phyloP scores from a whole-genome alignment of 2,888 invertebrate species.

The Drosophila seclusa region DNA sequence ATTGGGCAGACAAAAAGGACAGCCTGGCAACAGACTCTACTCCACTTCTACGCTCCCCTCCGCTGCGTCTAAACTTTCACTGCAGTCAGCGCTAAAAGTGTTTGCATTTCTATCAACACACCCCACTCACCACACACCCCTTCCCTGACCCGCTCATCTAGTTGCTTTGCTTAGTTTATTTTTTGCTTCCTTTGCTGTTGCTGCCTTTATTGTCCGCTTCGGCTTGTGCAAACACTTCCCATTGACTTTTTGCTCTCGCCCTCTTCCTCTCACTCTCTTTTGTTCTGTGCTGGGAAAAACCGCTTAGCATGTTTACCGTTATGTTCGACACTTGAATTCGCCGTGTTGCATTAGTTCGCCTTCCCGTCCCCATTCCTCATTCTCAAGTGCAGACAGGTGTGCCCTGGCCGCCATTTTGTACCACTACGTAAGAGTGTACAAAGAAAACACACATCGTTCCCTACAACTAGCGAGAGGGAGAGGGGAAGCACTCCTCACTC shows the following conservation, averaged over 20 bases:
- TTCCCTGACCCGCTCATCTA: background rate
- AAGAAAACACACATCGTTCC: conserved; percentile 18
- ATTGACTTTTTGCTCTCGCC: conserved; percentile 61
- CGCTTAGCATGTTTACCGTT: conserved; percentile 78
- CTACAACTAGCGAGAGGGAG: background rate
- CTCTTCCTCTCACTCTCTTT: conserved; percentile 5
- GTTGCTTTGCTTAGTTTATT: conserved; percentile 31
- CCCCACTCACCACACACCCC: background rate
- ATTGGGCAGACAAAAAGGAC: conserved; percentile 56
- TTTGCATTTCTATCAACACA: conserved; percentile 73
- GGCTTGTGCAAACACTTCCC: conserved; percentile 67
- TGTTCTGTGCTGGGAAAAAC: conserved; percentile 45
- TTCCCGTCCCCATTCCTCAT: conserved; percentile 49
- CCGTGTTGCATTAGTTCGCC: conserved; percentile 77
- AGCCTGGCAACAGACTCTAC: background rate
- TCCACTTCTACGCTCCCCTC: background rate
- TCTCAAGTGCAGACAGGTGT: conserved; percentile 66
- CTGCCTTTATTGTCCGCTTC: conserved; percentile 46
- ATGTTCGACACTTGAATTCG: conserved; percentile 77
- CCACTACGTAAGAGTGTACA: conserved; percentile 23
- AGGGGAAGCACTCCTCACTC: conserved; percentile 3
- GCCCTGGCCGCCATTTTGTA: conserved; percentile 55
- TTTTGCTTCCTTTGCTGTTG: conserved; percentile 25
- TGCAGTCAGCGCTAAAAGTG: conserved; percentile 60
- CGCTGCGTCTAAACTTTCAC: conserved; percentile 37